A percentile compares a stretch with the other conserved stretches of the same genome.
These are phyloP conservation scores for Lepidurus apus DNA, from an alignment of 1,140 invertebrate species.

Conservation along the genomic window DNA sequence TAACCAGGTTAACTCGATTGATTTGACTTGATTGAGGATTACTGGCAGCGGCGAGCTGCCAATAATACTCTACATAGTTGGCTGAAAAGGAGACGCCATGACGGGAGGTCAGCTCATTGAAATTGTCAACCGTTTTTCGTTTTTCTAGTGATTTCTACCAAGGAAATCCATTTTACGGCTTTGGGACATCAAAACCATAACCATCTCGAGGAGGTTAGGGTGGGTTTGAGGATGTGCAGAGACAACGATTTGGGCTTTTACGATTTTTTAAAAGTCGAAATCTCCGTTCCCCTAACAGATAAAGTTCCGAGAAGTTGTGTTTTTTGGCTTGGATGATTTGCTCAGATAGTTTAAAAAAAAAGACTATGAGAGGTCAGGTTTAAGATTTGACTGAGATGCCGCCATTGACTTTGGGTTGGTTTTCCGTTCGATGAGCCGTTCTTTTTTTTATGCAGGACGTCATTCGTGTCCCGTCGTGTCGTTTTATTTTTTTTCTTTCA, in stretches of 20 bases:
- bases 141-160: not conserved
- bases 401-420: not conserved
- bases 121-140: not conserved
- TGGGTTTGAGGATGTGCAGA: not conserved
- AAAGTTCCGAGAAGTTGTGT: too few species aligned
- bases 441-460: not conserved
- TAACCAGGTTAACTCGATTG: not conserved
- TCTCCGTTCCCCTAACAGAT: too few species aligned
- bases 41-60: not conserved
- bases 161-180: slow-evolving; percentile 19
- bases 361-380: too few species aligned
- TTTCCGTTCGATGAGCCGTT: not conserved
- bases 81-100: not conserved
- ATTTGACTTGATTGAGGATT: not conserved
- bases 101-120: not conserved
- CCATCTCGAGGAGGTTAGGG: not conserved
- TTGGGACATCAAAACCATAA: slow-evolving; percentile 3
- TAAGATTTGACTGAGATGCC: too few species aligned
- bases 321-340: too few species aligned
- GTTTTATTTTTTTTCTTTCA: not conserved
- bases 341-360: too few species aligned
- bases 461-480: not conserved
- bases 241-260: not conserved
- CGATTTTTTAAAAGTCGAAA: not conserved
- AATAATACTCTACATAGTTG: not conserved